Percentiles rank a stretch among this genome's conserved stretches.
phyloP scores from a whole-genome alignment of 1,140 invertebrate species.

The Drosophila parvula region DNA sequence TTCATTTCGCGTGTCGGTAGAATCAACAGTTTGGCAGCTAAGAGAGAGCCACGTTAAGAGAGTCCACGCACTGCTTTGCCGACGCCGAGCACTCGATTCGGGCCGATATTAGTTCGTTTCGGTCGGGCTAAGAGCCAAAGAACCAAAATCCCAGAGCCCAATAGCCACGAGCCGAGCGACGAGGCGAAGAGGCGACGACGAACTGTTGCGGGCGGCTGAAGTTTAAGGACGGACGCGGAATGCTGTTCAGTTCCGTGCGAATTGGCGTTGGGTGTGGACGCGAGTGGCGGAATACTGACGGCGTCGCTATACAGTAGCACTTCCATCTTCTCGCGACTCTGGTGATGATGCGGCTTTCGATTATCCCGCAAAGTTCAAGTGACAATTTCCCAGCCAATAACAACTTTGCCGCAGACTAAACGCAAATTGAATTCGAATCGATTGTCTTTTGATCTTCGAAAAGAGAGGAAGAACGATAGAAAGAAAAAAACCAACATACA shows the following conservation, averaged over 20 bases:
- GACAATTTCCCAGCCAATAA: slow-evolving; percentile 47
- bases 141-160: background rate
- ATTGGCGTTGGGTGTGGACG: slow-evolving; percentile 59
- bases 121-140: slow-evolving; percentile 10
- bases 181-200: slow-evolving; percentile 16
- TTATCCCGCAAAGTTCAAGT: slow-evolving; percentile 51
- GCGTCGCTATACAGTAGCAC: slow-evolving; percentile 12
- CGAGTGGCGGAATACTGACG: slow-evolving; percentile 26
- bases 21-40: slow-evolving; percentile 77
- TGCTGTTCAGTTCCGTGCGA: slow-evolving; percentile 44
- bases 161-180: slow-evolving; percentile 5
- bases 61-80: slow-evolving; percentile 57
- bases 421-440: slow-evolving; percentile 42
- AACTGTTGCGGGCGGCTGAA: slow-evolving; percentile 48
- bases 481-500: background rate
- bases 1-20: slow-evolving; percentile 8
- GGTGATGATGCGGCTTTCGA: slow-evolving; percentile 40
- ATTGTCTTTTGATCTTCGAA: slow-evolving; percentile 31
- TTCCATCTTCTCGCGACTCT: slow-evolving; percentile 20
- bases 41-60: slow-evolving; percentile 30
- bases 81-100: slow-evolving; percentile 43
- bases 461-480: background rate
- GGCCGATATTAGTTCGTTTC: slow-evolving; percentile 9
- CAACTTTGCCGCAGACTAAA: slow-evolving; percentile 26
- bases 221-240: slow-evolving; percentile 68